These are phyloP conservation scores for Panthera uncia DNA, from an alignment of 2,113 vertebrate genomes.

Conservation along the genomic window DNA sequence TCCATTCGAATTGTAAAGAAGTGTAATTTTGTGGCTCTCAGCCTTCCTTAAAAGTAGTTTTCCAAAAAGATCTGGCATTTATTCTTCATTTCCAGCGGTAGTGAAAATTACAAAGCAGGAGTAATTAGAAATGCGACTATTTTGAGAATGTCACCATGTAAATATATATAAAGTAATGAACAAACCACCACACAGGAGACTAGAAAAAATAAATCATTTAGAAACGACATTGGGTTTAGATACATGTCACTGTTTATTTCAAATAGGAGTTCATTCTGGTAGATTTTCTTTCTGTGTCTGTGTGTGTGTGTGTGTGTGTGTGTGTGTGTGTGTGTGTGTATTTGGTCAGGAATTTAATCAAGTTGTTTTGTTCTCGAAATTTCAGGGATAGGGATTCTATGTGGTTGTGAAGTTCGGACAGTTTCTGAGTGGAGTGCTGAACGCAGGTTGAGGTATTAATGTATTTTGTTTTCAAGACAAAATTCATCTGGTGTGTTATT, in stretches of 20 bases:
- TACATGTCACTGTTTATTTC: background rate
- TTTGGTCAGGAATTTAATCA: conserved; percentile 10
- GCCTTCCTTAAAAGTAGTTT: conserved; percentile 73
- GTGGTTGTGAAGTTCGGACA: background rate
- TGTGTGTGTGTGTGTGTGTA: background rate
- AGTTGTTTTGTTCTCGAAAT: background rate
- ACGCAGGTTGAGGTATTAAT: background rate
- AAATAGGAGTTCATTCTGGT: conserved; percentile 14
- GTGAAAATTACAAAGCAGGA: conserved; percentile 68
- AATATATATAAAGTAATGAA: conserved; percentile 65
- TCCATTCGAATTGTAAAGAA: conserved; percentile 44
- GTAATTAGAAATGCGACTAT: conserved; percentile 73
- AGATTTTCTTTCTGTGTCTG: background rate
- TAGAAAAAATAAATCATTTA: conserved; percentile 32
- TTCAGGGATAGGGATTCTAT: background rate
- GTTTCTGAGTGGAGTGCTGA: conserved; percentile 54
- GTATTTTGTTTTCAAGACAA: background rate
- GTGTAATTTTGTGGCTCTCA: conserved; percentile 73
- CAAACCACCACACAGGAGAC: conserved; percentile 16
- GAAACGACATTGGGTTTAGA: background rate
- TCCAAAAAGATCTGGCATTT: conserved; percentile 68
- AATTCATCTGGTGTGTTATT: background rate
- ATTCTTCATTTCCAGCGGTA: conserved; percentile 73
- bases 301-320: background rate
- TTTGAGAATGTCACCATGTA: conserved; percentile 75